Percentiles rank a stretch among this genome's conserved stretches.
These are phyloP conservation scores for Sorex araneus DNA, from an alignment of 2,113 vertebrate genomes.

Conservation along the genomic window DNA sequence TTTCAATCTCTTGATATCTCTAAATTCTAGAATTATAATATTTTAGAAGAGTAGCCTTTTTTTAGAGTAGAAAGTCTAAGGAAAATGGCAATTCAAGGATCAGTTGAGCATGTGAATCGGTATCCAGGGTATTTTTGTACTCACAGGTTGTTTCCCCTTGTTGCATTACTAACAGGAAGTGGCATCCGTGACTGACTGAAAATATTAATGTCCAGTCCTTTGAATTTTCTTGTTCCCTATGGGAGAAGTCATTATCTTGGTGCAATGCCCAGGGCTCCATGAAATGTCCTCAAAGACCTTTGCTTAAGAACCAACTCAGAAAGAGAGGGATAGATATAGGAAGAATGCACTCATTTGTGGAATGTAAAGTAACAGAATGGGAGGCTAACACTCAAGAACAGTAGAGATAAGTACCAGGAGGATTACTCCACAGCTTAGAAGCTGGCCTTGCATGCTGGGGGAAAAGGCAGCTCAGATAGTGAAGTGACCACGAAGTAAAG, in stretches of 20 bases:
- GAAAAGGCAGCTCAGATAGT: no score
- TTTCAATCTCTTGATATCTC: background rate
- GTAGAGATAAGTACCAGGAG: no score
- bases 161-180: background rate
- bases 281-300: background rate
- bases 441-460: no score
- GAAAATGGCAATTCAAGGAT: background rate
- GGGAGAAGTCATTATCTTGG: background rate
- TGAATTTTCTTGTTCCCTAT: background rate
- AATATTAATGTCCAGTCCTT: background rate
- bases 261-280: background rate
- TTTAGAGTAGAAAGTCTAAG: background rate
- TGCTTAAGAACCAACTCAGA: background rate
- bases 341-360: no score
- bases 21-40: background rate
- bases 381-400: no score
- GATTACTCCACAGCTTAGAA: no score
- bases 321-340: no score
- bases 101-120: background rate
- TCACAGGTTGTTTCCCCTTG: background rate
- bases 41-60: background rate
- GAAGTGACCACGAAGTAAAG: no score
- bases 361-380: no score
- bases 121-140: background rate
- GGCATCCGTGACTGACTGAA: slow-evolving; percentile 35